Conservation (phyloP, 2,888 invertebrate genomes). For the Drosophila pseudotakahashii region DNA sequence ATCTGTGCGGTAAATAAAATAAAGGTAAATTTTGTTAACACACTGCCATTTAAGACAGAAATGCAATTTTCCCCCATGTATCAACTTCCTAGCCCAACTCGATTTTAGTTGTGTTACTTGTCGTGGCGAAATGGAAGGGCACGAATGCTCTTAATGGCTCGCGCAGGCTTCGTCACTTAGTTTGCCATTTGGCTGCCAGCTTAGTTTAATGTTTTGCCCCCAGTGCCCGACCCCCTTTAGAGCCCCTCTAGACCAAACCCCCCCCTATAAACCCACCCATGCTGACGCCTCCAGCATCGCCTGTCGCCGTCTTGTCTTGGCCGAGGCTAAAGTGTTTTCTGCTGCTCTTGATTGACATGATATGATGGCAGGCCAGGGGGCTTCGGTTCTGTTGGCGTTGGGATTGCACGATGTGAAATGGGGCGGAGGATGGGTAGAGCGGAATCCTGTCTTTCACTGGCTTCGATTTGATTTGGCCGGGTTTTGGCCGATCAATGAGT, state of each 20-base stretch:
- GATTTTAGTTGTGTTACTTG: constrained; percentile 18
- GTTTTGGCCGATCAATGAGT: constrained; percentile 25
- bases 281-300: not conserved
- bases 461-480: constrained; percentile 23
- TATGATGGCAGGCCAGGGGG: constrained; percentile 47
- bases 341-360: constrained; percentile 67
- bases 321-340: constrained; percentile 58
- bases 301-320: constrained; percentile 32
- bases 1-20: too few relatives aligned
- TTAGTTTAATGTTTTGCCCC: constrained; percentile 56
- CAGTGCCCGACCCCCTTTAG: not conserved
- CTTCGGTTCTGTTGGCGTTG: not conserved
- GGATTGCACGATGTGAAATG: constrained; percentile 2
- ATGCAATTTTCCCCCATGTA: constrained; percentile 2
- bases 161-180: constrained; percentile 53
- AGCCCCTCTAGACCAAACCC: not conserved
- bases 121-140: constrained; percentile 19
- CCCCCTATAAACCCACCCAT: not conserved
- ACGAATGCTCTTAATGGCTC: constrained; percentile 44
- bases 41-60: too few relatives aligned
- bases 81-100: constrained; percentile 25
- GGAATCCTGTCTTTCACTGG: constrained; percentile 8
- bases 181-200: constrained; percentile 64
- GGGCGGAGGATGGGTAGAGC: too few relatives aligned
- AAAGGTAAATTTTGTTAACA: too few relatives aligned